A percentile compares a stretch with the other conserved stretches of the same genome.
Evolutionary conservation across 2,113 vertebrate species (phyloP).

Genomic region (Anser cygnoides): DNA sequence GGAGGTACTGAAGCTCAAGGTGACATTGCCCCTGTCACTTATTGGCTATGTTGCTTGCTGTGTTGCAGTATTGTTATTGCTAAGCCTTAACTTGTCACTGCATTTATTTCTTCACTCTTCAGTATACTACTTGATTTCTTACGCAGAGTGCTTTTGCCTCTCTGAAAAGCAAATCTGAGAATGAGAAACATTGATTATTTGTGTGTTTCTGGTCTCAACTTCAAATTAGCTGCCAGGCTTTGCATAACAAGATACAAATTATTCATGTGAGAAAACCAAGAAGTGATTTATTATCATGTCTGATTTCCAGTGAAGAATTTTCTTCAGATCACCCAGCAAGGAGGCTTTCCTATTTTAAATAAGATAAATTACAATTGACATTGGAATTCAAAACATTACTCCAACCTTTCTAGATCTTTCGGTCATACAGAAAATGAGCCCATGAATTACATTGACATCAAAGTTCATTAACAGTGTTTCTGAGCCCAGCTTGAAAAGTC

Average conservation of each 20-base stretch:
- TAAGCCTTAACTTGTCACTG: not conserved
- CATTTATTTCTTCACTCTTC: not conserved
- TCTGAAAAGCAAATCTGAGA: slow-evolving; percentile 4
- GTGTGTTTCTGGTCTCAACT: slow-evolving; percentile 24
- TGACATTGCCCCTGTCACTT: not conserved
- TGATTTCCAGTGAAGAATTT: slow-evolving; percentile 39
- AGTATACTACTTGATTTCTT: not conserved
- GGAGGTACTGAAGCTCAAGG: not conserved
- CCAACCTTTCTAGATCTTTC: slow-evolving; percentile 27
- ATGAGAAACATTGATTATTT: slow-evolving; percentile 38
- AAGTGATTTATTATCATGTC: slow-evolving; percentile 60
- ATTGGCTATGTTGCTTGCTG: not conserved
- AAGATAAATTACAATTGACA: slow-evolving; percentile 61
- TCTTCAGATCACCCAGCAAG: slow-evolving; percentile 11
- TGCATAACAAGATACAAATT: slow-evolving; percentile 50
- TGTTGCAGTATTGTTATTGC: not conserved
- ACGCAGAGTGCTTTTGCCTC: not conserved
- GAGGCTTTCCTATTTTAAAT: slow-evolving; percentile 46
- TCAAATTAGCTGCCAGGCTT: slow-evolving; percentile 51
- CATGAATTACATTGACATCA: slow-evolving; percentile 49
- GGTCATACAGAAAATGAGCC: not conserved
- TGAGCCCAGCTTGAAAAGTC: not conserved
- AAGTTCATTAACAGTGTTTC: slow-evolving; percentile 3
- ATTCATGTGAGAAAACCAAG: slow-evolving; percentile 44
- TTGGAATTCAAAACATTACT: slow-evolving; percentile 64